phyloP scores from a whole-genome alignment of 1,140 invertebrate genomes.

The Cydia amplana region DNA sequence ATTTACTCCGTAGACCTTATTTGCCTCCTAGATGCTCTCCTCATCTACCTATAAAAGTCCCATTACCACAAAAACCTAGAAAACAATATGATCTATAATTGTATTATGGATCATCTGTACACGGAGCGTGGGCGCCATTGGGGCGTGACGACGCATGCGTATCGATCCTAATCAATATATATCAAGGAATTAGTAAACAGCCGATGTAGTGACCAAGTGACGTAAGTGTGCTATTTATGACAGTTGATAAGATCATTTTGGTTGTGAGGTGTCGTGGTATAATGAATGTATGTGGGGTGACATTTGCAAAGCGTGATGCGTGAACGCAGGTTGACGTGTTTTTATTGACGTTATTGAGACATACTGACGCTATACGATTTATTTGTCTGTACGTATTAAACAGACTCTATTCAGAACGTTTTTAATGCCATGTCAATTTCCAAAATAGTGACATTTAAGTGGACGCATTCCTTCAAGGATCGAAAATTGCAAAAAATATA shows the following conservation, averaged over 20 bases:
- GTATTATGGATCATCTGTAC: conserved; percentile 75
- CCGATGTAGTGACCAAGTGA: conserved; percentile 45
- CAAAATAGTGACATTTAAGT: too few relatives aligned
- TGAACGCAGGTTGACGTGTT: not conserved
- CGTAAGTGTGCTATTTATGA: not conserved
- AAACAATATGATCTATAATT: conserved; percentile 65
- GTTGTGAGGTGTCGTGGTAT: conserved; percentile 32
- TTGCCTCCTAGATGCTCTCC: conserved; percentile 42
- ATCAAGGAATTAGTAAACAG: conserved; percentile 59
- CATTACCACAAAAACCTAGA: not conserved
- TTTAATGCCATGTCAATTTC: too few relatives aligned
- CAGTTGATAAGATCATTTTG: not conserved
- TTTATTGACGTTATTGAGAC: conserved; percentile 12
- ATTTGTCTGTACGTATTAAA: not conserved
- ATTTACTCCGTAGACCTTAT: not conserved
- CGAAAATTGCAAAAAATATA: too few relatives aligned
- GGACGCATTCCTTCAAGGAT: too few relatives aligned
- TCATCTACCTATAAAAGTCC: conserved; percentile 6
- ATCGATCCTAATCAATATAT: conserved; percentile 69
- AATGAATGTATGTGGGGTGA: conserved; percentile 47
- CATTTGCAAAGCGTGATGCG: conserved; percentile 29
- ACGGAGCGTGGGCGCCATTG: conserved; percentile 71
- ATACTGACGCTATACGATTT: not conserved
- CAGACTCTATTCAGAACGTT: not conserved
- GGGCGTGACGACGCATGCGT: conserved; percentile 70